phyloP scores from a whole-genome alignment of 1,140 invertebrate species.

The Gryon sp. region DNA sequence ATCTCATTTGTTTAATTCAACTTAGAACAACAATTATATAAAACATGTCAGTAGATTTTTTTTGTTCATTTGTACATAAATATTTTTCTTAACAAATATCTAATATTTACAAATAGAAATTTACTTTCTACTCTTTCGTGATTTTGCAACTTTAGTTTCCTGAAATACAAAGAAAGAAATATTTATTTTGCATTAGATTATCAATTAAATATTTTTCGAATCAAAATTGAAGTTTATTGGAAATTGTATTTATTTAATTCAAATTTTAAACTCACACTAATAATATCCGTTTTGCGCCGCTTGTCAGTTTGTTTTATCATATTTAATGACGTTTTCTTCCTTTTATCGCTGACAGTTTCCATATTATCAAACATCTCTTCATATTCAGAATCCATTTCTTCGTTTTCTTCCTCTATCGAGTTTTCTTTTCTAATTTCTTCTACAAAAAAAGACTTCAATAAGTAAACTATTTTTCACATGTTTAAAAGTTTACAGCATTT shows the following conservation, averaged over 20 bases:
- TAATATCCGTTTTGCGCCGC: conserved; percentile 9
- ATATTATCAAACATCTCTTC: conserved; percentile 47
- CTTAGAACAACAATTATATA: conserved; percentile 36
- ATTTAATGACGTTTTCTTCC: conserved; percentile 32
- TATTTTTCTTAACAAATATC: background rate
- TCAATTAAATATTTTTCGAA: background rate
- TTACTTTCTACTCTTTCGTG: conserved; percentile 21
- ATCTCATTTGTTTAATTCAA: conserved; percentile 34
- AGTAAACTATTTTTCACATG: too few relatives aligned
- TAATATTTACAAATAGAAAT: conserved; percentile 13
- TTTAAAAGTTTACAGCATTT: too few relatives aligned
- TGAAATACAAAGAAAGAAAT: conserved; percentile 8
- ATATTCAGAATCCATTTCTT: conserved; percentile 39
- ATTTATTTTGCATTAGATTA: too few relatives aligned
- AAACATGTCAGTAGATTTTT: conserved; percentile 4
- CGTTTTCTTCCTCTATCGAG: conserved; percentile 17
- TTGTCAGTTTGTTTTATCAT: conserved; percentile 11
- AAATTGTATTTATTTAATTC: background rate
- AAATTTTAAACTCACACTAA: conserved; percentile 18
- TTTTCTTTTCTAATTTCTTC: conserved; percentile 26
- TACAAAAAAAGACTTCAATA: conserved; percentile 13
- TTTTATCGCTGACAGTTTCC: conserved; percentile 41
- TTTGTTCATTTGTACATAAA: conserved; percentile 48
- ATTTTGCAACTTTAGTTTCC: conserved; percentile 19
- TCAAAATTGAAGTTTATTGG: background rate